These are phyloP conservation scores for Caerostris darwini DNA, from an alignment of 1,140 invertebrate genomes.

Conservation along the genomic window DNA sequence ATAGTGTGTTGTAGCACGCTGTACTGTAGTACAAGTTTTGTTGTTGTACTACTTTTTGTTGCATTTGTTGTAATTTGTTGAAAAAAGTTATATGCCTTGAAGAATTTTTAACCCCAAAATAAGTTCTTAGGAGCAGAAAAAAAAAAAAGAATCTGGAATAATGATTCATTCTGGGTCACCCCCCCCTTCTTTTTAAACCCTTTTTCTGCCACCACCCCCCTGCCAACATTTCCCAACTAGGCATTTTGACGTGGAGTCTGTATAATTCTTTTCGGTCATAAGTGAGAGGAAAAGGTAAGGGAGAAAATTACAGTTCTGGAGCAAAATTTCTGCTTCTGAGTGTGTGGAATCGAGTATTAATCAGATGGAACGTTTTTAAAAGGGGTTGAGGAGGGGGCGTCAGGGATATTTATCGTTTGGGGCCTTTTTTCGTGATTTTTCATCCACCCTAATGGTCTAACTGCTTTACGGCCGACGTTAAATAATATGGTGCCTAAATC, in stretches of 20 bases:
- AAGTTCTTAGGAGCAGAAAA: slow-evolving; percentile 39
- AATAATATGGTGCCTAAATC: neutral
- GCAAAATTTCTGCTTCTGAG: neutral
- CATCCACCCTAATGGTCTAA: neutral
- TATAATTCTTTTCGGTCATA: slow-evolving; percentile 18
- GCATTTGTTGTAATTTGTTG: too few relatives aligned
- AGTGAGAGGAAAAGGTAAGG: neutral
- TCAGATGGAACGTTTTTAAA: slow-evolving; percentile 22
- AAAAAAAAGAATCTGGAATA: too few relatives aligned
- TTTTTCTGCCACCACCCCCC: too few relatives aligned
- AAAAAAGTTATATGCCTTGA: neutral
- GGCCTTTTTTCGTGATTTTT: neutral
- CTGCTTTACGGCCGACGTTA: neutral
- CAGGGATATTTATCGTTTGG: slow-evolving; percentile 21
- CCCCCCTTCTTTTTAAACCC: too few relatives aligned
- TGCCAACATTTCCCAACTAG: too few relatives aligned
- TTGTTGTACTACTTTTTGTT: too few relatives aligned
- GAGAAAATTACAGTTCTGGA: slow-evolving; percentile 12
- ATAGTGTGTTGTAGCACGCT: too few relatives aligned
- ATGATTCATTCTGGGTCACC: too few relatives aligned
- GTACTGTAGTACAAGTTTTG: too few relatives aligned
- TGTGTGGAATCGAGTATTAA: slow-evolving; percentile 29
- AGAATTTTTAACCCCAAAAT: slow-evolving; percentile 66
- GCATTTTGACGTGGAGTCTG: too few relatives aligned
- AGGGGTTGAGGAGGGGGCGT: neutral